Evolutionary conservation across 2,888 invertebrate genomes (phyloP).

Genomic region (Amorpha juglandis): DNA sequence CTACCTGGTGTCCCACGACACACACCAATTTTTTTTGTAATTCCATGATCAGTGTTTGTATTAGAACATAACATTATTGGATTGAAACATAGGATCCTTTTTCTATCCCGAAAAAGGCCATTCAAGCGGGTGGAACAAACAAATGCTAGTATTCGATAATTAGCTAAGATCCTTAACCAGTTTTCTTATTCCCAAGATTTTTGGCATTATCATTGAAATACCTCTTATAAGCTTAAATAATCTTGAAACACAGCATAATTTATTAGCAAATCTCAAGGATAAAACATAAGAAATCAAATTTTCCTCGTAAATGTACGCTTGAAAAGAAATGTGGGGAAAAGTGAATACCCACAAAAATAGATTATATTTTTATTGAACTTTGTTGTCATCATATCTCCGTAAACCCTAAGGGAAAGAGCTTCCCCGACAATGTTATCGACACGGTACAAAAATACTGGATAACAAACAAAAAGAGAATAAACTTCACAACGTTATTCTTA

Average conservation of each 20-base stretch:
- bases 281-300: conserved; percentile 12
- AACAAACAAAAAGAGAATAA: conserved; percentile 55
- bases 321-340: conserved; percentile 19
- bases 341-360: conserved; percentile 52
- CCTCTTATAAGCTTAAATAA: neutral
- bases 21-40: no score
- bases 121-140: no score
- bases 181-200: neutral
- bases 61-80: no score
- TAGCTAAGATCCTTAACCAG: neutral
- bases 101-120: no score
- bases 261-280: conserved; percentile 21
- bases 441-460: conserved; percentile 56
- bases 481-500: conserved; percentile 26
- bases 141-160: no score
- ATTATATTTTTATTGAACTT: conserved; percentile 64
- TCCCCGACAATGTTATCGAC: conserved; percentile 64
- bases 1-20: no score
- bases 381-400: conserved; percentile 60
- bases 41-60: no score
- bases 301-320: conserved; percentile 23
- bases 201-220: neutral
- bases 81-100: no score
- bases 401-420: conserved; percentile 57
- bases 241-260: conserved; percentile 10